A percentile compares a stretch with the other conserved stretches of the same genome.
Evolutionary conservation across 2,797 vertebrate genomes (phyloP).

Genomic region (Paedocypris micromegethes): DNA sequence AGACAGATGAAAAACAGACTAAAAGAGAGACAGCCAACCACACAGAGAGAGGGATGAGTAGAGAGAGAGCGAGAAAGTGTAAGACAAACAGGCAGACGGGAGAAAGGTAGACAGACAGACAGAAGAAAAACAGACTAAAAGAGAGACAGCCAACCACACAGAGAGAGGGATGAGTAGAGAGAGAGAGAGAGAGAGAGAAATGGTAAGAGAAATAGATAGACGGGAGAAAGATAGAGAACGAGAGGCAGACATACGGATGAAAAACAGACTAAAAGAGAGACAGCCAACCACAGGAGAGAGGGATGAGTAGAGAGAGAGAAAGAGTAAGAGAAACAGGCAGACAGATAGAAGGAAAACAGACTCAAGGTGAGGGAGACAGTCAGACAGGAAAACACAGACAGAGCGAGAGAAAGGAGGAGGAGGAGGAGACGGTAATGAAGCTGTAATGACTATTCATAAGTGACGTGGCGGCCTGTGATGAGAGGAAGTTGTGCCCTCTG

Average conservation of each 20-base stretch:
- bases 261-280: constrained; percentile 83
- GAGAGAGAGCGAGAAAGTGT: constrained; percentile 72
- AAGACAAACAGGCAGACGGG: constrained; percentile 52
- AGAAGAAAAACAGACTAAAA: no score
- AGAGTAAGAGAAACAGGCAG: constrained; percentile 79
- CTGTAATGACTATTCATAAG: constrained; percentile 99
- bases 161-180: constrained; percentile 74
- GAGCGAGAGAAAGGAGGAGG: constrained; percentile 71
- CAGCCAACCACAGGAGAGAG: constrained; percentile 90
- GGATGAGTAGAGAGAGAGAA: constrained; percentile 61
- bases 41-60: no score
- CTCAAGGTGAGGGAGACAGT: no score
- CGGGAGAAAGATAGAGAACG: constrained; percentile 52
- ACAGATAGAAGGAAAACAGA: constrained; percentile 69
- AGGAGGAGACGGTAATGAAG: constrained; percentile 95
- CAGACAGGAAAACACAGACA: constrained; percentile 72
- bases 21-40: no score
- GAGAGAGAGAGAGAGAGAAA: constrained; percentile 73
- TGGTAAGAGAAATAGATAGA: constrained; percentile 99
- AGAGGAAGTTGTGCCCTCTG: constrained; percentile 98
- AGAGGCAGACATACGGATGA: constrained; percentile 78
- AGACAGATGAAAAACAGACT: no score
- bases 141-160: constrained; percentile 77
- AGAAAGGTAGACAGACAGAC: constrained; percentile 78
- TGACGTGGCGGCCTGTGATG: constrained; percentile 94